Conservation (phyloP, 2,797 vertebrate species). For the Danionella dracula region DNA sequence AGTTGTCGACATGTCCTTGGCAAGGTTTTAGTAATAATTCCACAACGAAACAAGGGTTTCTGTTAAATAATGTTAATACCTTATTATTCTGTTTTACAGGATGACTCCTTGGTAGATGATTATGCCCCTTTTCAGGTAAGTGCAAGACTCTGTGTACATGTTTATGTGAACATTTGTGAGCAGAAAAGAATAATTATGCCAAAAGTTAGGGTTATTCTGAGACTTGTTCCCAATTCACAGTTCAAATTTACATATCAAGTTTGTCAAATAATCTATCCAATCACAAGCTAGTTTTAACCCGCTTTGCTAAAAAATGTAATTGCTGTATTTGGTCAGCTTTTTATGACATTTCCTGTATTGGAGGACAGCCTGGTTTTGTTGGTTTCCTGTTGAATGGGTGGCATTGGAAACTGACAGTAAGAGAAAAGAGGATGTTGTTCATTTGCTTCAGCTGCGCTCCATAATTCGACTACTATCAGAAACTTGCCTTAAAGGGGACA, state of each 20-base stretch:
- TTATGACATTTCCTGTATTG: constrained; percentile 12
- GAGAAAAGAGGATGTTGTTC: constrained; percentile 1
- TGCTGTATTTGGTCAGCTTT: neutral
- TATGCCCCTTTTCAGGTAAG: constrained; percentile 22
- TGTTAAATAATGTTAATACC: constrained; percentile 14
- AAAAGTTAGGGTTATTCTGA: neutral
- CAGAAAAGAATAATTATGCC: too few species aligned
- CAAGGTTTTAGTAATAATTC: neutral
- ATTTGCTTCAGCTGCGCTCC: neutral
- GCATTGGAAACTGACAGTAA: constrained; percentile 15
- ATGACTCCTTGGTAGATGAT: constrained; percentile 49
- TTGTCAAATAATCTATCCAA: too few species aligned
- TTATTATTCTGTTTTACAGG: constrained; percentile 36
- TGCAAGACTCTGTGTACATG: constrained; percentile 31
- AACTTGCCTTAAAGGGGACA: too few species aligned
- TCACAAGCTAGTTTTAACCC: too few species aligned
- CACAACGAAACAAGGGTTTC: neutral
- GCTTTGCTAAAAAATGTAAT: neutral
- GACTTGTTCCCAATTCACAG: too few species aligned
- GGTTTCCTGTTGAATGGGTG: constrained; percentile 21
- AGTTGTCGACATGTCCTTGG: neutral
- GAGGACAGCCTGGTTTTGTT: constrained; percentile 9
- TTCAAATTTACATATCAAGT: too few species aligned
- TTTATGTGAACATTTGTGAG: neutral
- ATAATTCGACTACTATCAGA: too few species aligned